Conservation (phyloP, 2,113 vertebrate genomes). For the Oncorhynchus gorbuscha region DNA sequence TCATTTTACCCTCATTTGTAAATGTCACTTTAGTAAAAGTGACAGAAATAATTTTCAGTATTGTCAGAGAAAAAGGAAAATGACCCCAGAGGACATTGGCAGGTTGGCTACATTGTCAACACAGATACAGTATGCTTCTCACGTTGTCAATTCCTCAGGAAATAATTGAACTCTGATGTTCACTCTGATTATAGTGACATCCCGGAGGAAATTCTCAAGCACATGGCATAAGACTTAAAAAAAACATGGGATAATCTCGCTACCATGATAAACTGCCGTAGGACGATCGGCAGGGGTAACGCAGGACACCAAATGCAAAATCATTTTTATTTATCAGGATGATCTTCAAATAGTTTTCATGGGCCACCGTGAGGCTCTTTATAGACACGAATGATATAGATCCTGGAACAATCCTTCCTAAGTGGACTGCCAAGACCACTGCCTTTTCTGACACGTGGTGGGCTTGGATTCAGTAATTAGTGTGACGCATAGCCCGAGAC, state of each 20-base stretch:
- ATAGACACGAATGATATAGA: conserved; percentile 5
- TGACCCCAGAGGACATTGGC: conserved; percentile 10
- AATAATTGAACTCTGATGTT: conserved; percentile 55
- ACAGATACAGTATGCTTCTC: conserved; percentile 22
- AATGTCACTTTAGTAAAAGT: conserved; percentile 73
- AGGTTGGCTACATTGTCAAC: conserved; percentile 37
- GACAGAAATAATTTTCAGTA: conserved; percentile 65
- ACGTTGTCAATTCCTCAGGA: conserved; percentile 35
- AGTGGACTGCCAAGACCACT: conserved; percentile 23
- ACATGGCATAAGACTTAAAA: conserved; percentile 24
- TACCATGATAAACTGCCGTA: not conserved
- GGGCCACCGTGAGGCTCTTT: not conserved
- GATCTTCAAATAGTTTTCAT: not conserved
- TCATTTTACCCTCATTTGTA: conserved; percentile 73
- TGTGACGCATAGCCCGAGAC: conserved; percentile 19
- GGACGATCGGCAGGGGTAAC: conserved; percentile 12
- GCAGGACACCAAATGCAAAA: conserved; percentile 15
- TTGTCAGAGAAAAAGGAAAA: conserved; percentile 35
- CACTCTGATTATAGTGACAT: conserved; percentile 28
- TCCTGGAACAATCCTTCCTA: conserved; percentile 23
- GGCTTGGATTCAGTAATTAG: conserved; percentile 14
- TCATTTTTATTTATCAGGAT: conserved; percentile 12
- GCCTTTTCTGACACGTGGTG: conserved; percentile 22
- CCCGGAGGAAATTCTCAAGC: conserved; percentile 48
- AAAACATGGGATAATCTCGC: conserved; percentile 12